Evolutionary conservation across 2,113 vertebrate genomes (phyloP), one percentile per base, ranked within the genome.

Genomic region (Austrofundulus limnaeus): DNA sequence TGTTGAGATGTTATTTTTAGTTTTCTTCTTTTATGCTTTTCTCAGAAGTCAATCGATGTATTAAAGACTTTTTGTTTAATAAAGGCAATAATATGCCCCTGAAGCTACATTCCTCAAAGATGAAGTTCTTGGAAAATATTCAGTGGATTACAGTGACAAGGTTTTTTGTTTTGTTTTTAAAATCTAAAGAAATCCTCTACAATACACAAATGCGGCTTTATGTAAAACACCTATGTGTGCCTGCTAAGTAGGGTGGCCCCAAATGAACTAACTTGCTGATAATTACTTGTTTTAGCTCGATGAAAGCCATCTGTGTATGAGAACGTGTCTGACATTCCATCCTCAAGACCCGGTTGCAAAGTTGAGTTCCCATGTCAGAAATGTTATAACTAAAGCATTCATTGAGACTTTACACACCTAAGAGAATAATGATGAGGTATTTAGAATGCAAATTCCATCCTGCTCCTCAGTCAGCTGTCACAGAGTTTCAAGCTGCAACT

Each of bases 21-120:
- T 14, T 39, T 53, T 57, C 11, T 48, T 38, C 49, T 81, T 61
- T 69, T 1, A 14, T 0, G 12, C 1, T 23, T 61, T 59, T 53
- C 56, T 55, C 19, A 52, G 39, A 66, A 15, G n/a, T 16, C 5
- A n/a, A 4, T 16, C 5, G 15, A 4, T 47, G 23, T 10, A 24
- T 1, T 24, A 45, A 9, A 28, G 23, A 48, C 25, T 28, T 60
- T 37, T 60, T 37, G 20, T 28, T 19, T n/a, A 41, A 23, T 20
- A 58, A 28, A 34, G 16, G 10, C 14, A 20, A 6, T 43, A 43
- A 67, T 37, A 28, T 38, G 23, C n/a, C 20, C 9, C 6, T 17
- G 11, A n/a, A 54, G 14, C 5, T 45, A 52, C 7, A 17, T 58
- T 28, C 37, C 28, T 15, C 0, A 1, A 8, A 31, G 8, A 31